A percentile compares a stretch with the other conserved stretches of the same genome.
phyloP scores from a whole-genome alignment of 2,797 vertebrate genomes.

The Sebastes nivosus region DNA sequence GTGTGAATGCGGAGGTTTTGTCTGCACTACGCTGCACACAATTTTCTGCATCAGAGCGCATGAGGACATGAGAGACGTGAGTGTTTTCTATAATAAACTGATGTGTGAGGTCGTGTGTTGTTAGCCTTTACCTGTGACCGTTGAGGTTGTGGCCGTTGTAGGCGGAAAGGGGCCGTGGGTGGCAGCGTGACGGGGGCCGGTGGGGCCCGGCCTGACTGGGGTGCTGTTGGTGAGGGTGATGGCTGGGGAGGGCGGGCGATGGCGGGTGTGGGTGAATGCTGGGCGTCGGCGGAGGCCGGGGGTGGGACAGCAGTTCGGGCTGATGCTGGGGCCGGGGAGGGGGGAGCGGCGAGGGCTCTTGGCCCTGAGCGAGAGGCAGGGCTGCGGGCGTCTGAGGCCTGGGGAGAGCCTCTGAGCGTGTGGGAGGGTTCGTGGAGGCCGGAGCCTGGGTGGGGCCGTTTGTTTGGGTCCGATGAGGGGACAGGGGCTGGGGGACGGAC shows the following conservation, averaged over 20 bases:
- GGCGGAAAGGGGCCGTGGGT: conserved; percentile 86
- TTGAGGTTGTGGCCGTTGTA: conserved; percentile 93
- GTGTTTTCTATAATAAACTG: not conserved
- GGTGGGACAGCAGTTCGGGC: conserved; percentile 76
- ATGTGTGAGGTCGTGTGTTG: not conserved
- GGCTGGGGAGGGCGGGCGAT: conserved; percentile 81
- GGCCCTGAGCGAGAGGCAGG: conserved; percentile 78
- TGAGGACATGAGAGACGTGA: conserved; percentile 2
- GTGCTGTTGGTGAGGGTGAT: conserved; percentile 78
- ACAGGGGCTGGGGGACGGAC: conserved; percentile 56
- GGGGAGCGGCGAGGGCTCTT: conserved; percentile 74
- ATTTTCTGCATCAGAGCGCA: conserved; percentile 5
- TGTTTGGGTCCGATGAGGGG: conserved; percentile 73
- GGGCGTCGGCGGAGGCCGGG: conserved; percentile 70
- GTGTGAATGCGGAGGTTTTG: conserved; percentile 20
- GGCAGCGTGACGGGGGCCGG: conserved; percentile 85
- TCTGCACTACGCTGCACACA: not conserved
- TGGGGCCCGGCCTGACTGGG: conserved; percentile 85
- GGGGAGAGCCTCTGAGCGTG: conserved; percentile 71
- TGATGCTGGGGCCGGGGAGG: conserved; percentile 69
- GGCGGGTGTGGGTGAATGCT: conserved; percentile 78
- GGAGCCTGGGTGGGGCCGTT: conserved; percentile 73
- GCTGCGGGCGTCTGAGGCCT: conserved; percentile 76
- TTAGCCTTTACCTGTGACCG: conserved; percentile 89
- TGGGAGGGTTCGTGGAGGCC: conserved; percentile 76